Conservation (phyloP, 2,113 vertebrate genomes). For the Leiothrix lutea region DNA sequence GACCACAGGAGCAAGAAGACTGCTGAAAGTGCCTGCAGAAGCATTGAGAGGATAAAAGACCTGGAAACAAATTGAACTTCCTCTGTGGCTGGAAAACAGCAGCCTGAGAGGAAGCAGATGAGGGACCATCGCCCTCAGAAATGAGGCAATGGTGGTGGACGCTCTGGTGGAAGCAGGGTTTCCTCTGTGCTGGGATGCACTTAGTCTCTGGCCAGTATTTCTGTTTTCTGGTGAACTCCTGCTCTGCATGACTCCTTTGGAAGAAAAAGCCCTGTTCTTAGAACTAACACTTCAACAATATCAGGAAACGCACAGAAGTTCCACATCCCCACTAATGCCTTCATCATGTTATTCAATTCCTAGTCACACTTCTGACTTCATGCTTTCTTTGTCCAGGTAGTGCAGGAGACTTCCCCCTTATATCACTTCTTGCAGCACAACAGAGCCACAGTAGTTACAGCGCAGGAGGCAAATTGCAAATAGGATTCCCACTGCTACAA, state of each 20-base stretch:
- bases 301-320: neutral
- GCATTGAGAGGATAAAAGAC: neutral
- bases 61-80: neutral
- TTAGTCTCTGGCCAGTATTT: neutral
- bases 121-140: neutral
- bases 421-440: neutral
- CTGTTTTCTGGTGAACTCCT: neutral
- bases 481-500: neutral
- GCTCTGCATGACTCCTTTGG: neutral
- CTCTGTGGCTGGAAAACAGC: neutral
- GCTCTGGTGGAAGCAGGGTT: neutral
- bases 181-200: neutral
- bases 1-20: neutral
- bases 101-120: neutral
- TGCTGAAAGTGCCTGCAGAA: neutral
- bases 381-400: fast-evolving
- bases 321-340: neutral
- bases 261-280: neutral
- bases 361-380: neutral
- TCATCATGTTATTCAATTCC: neutral
- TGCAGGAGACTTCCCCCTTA: neutral
- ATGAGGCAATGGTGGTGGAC: neutral
- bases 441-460: neutral
- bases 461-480: neutral
- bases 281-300: neutral